phyloP scores from a whole-genome alignment of 2,888 invertebrate genomes.

The Lycophotia porphyrea region DNA sequence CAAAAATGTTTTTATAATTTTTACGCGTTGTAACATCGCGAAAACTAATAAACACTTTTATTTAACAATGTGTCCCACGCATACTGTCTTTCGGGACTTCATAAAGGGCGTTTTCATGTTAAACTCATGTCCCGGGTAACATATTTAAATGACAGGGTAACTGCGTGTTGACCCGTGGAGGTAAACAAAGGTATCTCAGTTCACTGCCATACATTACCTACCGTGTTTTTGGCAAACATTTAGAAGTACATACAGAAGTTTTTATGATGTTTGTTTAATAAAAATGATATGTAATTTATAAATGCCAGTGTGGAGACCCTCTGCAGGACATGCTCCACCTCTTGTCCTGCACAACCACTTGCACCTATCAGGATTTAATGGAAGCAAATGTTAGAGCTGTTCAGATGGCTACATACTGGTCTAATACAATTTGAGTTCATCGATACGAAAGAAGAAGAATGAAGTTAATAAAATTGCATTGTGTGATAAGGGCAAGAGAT shows the following conservation, averaged over 20 bases:
- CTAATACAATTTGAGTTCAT: too few species aligned
- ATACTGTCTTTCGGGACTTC: neutral
- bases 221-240: neutral
- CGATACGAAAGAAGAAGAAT: too few species aligned
- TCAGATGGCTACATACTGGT: too few species aligned
- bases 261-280: neutral
- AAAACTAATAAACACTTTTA: neutral
- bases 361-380: too few species aligned
- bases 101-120: neutral
- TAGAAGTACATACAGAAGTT: neutral
- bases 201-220: neutral
- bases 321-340: too few species aligned
- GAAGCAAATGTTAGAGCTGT: too few species aligned
- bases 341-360: too few species aligned
- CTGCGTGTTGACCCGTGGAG: neutral
- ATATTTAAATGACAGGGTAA: constrained; percentile 3
- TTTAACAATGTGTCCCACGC: neutral
- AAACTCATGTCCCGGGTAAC: neutral
- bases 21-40: neutral
- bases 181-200: neutral
- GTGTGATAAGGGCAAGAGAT: too few species aligned
- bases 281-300: neutral
- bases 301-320: too few species aligned
- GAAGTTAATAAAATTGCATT: neutral
- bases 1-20: neutral